Base-by-base conservation (phyloP, 2,888 invertebrate genomes). In the Parthenolecanium corni region DNA sequence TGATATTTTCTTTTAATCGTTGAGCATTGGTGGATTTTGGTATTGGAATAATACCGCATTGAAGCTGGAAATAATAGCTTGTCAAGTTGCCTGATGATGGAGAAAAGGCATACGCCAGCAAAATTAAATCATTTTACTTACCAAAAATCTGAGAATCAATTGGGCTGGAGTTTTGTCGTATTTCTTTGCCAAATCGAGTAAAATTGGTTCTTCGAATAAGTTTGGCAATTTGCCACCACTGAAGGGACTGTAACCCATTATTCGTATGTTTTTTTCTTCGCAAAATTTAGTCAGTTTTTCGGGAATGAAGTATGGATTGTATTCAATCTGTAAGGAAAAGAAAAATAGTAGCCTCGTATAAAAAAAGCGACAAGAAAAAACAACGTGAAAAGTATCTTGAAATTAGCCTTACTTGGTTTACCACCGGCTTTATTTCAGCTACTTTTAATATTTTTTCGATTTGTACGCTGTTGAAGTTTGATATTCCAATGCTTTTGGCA, bases 241-340 rank as follows among this genome's bases (percentile, higher is more conserved):
- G n/a, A 52, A 31, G 0, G 89, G 89, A 69, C 87, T 87, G 76
- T 91, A 93, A 0, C 88, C 90, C 0, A 87, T 88, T 2, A 91
- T 72, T 9, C 75, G 73, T 56, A 92, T 82, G 52, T 77, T 80
- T 20, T 78, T 80, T 1, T 80, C 74, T 65, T 80, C 79, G 72
- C 89, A 85, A 71, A 81, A 85, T 0, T 81, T 79, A 31, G 82
- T 81, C 2, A 91, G 74, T 31, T 82, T 80, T 40, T 75, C 76
- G 71, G 91, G 88, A 65, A 78, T 83, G 62, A 89, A 74, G 73
- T 89, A 88, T 0, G 89, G 86, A 72, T 89, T 88, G 67, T 86
- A 82, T 74, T 92, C 91, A 65, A 88, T 78, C 88, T 90, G 72
- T 1, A 71, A 70, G 20, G 42, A 52, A 14, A 23, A 21, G 6